Percentiles rank a stretch among this genome's conserved stretches.
phyloP scores from a whole-genome alignment of 2,888 invertebrate species.

The Pegoplata infirma region DNA sequence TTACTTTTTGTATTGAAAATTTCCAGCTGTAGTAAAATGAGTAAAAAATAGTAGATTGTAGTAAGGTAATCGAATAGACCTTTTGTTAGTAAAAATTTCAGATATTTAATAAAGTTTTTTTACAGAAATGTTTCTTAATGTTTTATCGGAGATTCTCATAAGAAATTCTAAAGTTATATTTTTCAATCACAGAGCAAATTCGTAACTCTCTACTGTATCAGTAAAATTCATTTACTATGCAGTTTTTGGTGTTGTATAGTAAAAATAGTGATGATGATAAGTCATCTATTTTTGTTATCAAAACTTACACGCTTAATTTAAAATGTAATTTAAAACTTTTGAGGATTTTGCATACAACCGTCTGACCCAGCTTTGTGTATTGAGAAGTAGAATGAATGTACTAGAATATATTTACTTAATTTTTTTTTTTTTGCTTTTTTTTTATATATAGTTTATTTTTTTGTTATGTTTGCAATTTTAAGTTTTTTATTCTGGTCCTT shows the following conservation, averaged over 20 bases:
- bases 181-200: no score
- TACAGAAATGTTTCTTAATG: no score
- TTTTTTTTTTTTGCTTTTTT: background rate
- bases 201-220: no score
- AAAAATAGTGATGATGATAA: conserved; percentile 41
- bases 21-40: no score
- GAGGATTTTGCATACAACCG: conserved; percentile 5
- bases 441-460: no score
- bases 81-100: no score
- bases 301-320: conserved; percentile 53
- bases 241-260: background rate
- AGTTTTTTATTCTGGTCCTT: conserved; percentile 1
- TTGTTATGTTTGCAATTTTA: conserved; percentile 23
- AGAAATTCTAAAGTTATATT: no score
- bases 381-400: background rate
- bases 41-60: no score
- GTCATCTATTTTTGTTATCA: conserved; percentile 50
- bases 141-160: no score
- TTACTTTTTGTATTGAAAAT: no score
- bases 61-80: no score
- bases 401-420: conserved; percentile 5
- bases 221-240: background rate
- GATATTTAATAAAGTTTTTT: no score
- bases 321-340: conserved; percentile 56
- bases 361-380: background rate